Evolutionary conservation across 2,888 invertebrate genomes (phyloP), one percentile per base, ranked within the genome.

Genomic region (Keiferia lycopersicella): DNA sequence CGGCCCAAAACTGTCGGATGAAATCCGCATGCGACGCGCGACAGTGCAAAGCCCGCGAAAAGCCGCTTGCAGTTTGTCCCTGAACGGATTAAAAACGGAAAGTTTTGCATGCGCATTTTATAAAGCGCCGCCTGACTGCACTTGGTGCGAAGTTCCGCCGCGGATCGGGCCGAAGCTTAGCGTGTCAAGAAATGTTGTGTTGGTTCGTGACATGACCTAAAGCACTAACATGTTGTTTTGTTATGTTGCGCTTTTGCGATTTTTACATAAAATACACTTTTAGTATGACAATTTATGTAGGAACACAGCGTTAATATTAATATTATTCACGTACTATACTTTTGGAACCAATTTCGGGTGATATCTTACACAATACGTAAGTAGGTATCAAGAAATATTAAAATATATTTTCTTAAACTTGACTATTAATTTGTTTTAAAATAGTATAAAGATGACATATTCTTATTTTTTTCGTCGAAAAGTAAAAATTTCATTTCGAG

Each of bases 31-130:
- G 76, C 81, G 74, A 75, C 71, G 75, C 78, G 77, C 76, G 84
- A 86, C 88, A 82, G 75, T 77, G 79, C 80, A 84, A 87, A 84
- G 80, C 81, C 79, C 76, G 73, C 79, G 77, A 68, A 87, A 88
- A 87, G 85, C 87, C 75, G 86, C 84, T 87, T 84, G 82, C 80
- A 87, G 83, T 85, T 86, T 81, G 84, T 83, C 78, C 78, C 81
- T 77, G 80, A 81, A 81, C 73, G 84, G 86, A 87, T 87, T 87
- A 87, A 84, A 75, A 80, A 77, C 76, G 73, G 72, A 83, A 84
- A 86, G 78, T 84, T 83, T 74, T 75, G 78, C 78, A 26, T 34
- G 22, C 77, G 81, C 82, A 81, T 68, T 70, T 68, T 62, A 53
- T 62, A 62, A 61, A 61, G 18, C 34, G 59, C 26, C 26, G 30